phyloP scores from a whole-genome alignment of 2,888 invertebrate species.

The Stictocephala bisonia region DNA sequence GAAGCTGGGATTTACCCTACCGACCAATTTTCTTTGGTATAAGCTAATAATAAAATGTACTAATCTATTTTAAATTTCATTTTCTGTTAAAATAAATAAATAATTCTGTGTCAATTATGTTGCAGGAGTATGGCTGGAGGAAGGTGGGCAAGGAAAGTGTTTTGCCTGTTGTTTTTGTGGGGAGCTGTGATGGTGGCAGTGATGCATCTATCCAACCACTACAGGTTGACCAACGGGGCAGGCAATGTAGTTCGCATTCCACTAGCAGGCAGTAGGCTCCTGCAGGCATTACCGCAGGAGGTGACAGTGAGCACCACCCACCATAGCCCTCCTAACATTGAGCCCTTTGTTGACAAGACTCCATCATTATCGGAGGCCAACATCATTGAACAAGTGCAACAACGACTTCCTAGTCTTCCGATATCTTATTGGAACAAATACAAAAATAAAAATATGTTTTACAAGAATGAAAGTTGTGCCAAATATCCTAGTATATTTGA shows the following conservation, averaged over 20 bases:
- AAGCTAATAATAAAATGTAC: too few species aligned
- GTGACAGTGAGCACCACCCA: slow-evolving; percentile 31
- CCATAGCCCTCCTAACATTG: slow-evolving; percentile 65
- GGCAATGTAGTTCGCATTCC: too few species aligned
- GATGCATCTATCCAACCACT: slow-evolving; percentile 57
- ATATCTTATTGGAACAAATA: slow-evolving; percentile 87
- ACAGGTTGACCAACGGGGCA: slow-evolving; percentile 58
- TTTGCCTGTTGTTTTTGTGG: slow-evolving; percentile 59
- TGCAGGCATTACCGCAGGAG: slow-evolving; percentile 61
- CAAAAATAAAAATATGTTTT: slow-evolving; percentile 75
- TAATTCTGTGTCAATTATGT: too few species aligned
- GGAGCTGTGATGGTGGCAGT: slow-evolving; percentile 58
- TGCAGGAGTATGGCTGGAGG: slow-evolving; percentile 54
- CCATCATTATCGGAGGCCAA: slow-evolving; percentile 73
- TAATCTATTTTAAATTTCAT: background rate
- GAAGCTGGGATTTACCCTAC: too few species aligned
- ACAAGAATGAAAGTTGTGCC: slow-evolving; percentile 80
- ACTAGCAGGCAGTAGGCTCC: slow-evolving; percentile 67
- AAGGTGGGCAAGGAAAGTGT: slow-evolving; percentile 57
- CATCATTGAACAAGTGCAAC: slow-evolving; percentile 73
- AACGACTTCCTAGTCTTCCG: slow-evolving; percentile 84
- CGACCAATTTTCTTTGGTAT: too few species aligned
- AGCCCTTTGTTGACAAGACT: slow-evolving; percentile 72
- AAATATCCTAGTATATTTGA: slow-evolving; percentile 91
- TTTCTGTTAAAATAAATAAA: background rate